A percentile compares a stretch with the other conserved stretches of the same genome.
phyloP scores from a whole-genome alignment of 1,140 invertebrate genomes.

The Rhagoletis pomonella region DNA sequence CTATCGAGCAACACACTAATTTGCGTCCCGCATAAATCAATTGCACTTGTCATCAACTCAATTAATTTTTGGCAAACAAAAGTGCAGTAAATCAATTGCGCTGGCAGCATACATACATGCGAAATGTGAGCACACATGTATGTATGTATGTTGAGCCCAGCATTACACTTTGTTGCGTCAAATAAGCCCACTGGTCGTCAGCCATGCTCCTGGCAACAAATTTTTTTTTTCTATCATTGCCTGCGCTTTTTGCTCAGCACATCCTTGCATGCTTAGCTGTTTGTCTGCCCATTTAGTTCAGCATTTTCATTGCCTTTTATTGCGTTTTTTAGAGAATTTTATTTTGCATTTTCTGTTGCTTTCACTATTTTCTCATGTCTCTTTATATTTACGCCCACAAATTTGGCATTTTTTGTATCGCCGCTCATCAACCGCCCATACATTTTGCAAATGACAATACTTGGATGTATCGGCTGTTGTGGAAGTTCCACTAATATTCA shows the following conservation, averaged over 20 bases:
- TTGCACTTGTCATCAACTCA: constrained; percentile 75
- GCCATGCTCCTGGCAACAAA: background rate
- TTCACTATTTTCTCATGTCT: background rate
- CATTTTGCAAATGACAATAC: constrained; percentile 40
- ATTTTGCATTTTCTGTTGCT: constrained; percentile 36
- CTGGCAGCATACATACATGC: constrained; percentile 62
- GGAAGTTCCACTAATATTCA: background rate
- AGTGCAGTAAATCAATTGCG: constrained; percentile 74
- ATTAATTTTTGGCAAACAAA: constrained; percentile 75
- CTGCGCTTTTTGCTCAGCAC: background rate
- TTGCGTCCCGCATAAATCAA: constrained; percentile 74
- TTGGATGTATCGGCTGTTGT: background rate
- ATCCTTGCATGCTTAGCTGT: background rate
- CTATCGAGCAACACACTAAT: constrained; percentile 63
- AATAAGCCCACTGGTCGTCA: background rate
- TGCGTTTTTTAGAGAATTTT: constrained; percentile 29
- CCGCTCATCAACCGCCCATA: constrained; percentile 37
- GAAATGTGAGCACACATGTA: background rate
- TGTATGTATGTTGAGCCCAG: background rate
- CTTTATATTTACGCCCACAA: background rate
- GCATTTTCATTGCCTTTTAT: constrained; percentile 15
- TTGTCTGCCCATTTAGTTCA: background rate
- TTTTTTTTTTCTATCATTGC: background rate
- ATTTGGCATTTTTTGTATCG: constrained; percentile 49
- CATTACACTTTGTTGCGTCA: background rate